Percentiles rank a stretch among this genome's conserved stretches.
Evolutionary conservation across 2,888 invertebrate species (phyloP).

Genomic region (Nomada lathburiana): DNA sequence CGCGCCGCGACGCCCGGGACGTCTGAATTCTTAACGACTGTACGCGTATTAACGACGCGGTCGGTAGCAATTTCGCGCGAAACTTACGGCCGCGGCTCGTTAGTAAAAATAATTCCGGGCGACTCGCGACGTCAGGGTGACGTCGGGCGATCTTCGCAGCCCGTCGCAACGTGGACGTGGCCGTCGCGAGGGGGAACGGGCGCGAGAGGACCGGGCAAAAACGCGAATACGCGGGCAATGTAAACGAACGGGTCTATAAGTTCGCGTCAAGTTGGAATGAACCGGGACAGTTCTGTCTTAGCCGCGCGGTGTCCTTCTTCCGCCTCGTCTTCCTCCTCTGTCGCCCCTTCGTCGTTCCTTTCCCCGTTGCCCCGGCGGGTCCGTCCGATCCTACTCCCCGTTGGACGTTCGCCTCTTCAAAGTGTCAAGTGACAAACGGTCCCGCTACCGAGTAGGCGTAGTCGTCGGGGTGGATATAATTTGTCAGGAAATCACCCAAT

Average conservation of each 20-base stretch:
- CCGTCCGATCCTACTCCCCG: conserved; percentile 37
- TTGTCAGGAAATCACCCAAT: conserved; percentile 85
- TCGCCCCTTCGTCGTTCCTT: neutral
- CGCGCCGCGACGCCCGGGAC: conserved; percentile 28
- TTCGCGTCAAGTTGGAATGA: conserved; percentile 75
- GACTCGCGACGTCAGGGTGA: conserved; percentile 12
- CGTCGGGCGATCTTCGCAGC: conserved; percentile 28
- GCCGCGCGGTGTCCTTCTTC: conserved; percentile 35
- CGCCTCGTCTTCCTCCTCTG: neutral
- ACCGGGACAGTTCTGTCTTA: conserved; percentile 73
- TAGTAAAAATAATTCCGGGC: conserved; percentile 72
- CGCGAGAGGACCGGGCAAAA: conserved; percentile 23
- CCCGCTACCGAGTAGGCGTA: conserved; percentile 82
- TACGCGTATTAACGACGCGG: conserved; percentile 67
- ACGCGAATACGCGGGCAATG: conserved; percentile 44
- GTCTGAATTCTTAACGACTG: conserved; percentile 69
- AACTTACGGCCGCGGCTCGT: conserved; percentile 72
- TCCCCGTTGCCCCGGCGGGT: neutral
- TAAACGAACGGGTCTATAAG: conserved; percentile 77
- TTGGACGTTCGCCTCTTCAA: conserved; percentile 76
- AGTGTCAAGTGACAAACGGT: conserved; percentile 84
- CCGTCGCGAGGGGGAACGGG: conserved; percentile 2
- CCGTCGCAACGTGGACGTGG: conserved; percentile 25
- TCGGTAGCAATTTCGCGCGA: conserved; percentile 66
- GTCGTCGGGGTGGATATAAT: conserved; percentile 84